A percentile compares a stretch with the other conserved stretches of the same genome.
Evolutionary conservation across 1,140 invertebrate species (phyloP).

Genomic region (Arctopsyche grandis): DNA sequence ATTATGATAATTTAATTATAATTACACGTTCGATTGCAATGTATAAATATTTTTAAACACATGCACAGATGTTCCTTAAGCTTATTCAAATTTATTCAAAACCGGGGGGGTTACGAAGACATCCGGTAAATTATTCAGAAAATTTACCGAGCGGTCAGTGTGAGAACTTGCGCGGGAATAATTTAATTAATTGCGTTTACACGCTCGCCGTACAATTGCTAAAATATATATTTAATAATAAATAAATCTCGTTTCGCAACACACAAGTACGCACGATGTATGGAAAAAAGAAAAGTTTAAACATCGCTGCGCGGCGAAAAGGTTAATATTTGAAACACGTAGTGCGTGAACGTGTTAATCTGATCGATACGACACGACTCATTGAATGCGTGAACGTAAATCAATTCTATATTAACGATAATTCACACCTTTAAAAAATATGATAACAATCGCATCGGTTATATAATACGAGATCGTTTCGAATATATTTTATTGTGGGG

Average conservation of each 20-base stretch:
- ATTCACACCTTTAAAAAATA: constrained; percentile 23
- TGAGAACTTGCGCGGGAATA: neutral
- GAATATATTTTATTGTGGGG: neutral
- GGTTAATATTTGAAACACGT: neutral
- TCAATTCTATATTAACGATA: constrained; percentile 27
- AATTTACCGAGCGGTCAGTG: neutral
- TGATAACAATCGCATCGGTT: constrained; percentile 19
- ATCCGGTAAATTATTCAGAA: neutral
- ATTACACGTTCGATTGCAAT: too few relatives aligned
- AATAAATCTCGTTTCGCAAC: neutral
- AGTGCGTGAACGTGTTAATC: constrained; percentile 26
- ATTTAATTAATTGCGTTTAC: neutral
- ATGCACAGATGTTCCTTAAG: neutral
- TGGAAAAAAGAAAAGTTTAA: neutral
- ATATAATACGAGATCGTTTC: constrained; percentile 9
- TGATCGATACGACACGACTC: constrained; percentile 26
- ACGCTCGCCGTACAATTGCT: neutral
- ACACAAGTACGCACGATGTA: too few relatives aligned
- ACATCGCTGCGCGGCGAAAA: neutral
- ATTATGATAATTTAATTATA: too few relatives aligned
- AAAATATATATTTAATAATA: constrained; percentile 1
- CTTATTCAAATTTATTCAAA: neutral
- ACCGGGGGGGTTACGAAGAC: neutral
- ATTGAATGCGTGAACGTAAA: constrained; percentile 30
- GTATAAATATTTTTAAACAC: too few relatives aligned